A percentile compares a stretch with the other conserved stretches of the same genome.
Evolutionary conservation across 2,797 vertebrate genomes (phyloP).

Genomic region (Acanthopagrus latus): DNA sequence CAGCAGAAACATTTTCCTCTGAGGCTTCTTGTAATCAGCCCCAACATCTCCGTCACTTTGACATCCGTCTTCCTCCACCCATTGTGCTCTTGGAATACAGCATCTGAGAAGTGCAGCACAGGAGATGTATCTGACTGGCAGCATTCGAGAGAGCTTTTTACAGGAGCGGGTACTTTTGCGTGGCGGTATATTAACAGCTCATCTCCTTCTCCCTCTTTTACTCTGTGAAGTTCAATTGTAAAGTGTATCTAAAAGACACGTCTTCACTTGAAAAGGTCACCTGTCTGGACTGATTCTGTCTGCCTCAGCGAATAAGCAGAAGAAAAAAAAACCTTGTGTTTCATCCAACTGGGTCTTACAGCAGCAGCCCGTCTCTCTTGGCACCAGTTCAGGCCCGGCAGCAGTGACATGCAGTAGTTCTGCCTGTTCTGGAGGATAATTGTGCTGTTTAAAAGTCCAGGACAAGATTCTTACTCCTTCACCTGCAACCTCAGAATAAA

Average conservation of each 20-base stretch:
- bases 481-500: background rate
- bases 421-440: background rate
- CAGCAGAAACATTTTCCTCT: constrained; percentile 16
- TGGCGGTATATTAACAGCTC: background rate
- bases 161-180: background rate
- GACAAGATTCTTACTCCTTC: background rate
- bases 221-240: constrained; percentile 14
- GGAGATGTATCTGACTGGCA: background rate
- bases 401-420: background rate
- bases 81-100: background rate
- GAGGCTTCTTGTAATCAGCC: constrained; percentile 22
- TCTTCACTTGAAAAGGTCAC: constrained; percentile 59
- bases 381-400: background rate
- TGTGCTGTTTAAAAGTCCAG: constrained; percentile 5
- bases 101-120: background rate
- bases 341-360: constrained; percentile 25
- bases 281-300: constrained; percentile 50
- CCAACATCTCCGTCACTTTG: constrained; percentile 24
- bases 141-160: background rate
- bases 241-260: constrained; percentile 33
- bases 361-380: constrained; percentile 2
- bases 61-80: constrained; percentile 1
- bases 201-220: constrained; percentile 2
- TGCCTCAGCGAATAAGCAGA: constrained; percentile 34
- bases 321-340: constrained; percentile 38